phyloP scores from a whole-genome alignment of 64 coral and sea anemone species.

The Dendrophyllia cribrosa region DNA sequence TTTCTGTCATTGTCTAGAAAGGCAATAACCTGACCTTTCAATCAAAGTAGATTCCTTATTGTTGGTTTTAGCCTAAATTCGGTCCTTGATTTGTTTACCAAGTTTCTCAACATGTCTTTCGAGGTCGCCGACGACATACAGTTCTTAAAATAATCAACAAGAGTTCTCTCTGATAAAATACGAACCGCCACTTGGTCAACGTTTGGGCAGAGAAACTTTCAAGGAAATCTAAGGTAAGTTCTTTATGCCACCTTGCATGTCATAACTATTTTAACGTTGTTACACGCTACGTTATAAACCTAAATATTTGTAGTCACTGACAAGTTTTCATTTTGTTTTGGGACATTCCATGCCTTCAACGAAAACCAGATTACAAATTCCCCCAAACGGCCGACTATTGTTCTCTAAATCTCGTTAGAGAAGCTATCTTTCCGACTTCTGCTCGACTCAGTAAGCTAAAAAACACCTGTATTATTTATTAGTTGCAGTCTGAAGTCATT shows the following conservation, averaged over 20 bases:
- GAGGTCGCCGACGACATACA: background rate
- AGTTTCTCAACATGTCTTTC: background rate
- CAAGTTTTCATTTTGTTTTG: too few relatives aligned
- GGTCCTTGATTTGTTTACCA: constrained; percentile 11
- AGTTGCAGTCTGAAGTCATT: background rate
- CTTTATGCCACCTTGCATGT: too few relatives aligned
- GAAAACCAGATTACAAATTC: too few relatives aligned
- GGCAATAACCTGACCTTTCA: background rate
- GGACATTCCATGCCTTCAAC: too few relatives aligned
- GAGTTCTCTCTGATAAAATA: background rate
- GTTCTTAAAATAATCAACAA: background rate
- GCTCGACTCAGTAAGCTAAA: background rate
- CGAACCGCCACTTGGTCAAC: background rate
- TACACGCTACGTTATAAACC: background rate
- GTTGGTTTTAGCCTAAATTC: constrained; percentile 14
- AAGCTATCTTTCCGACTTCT: background rate
- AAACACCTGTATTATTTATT: background rate
- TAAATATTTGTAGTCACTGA: background rate
- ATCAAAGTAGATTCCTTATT: background rate
- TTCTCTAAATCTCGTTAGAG: background rate
- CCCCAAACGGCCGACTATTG: too few relatives aligned
- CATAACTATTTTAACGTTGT: background rate
- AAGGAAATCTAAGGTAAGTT: background rate
- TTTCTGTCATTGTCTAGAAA: background rate
- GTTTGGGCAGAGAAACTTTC: background rate